These are phyloP conservation scores for Moxostoma hubbsi DNA, from an alignment of 2,797 vertebrate species.

Conservation along the genomic window DNA sequence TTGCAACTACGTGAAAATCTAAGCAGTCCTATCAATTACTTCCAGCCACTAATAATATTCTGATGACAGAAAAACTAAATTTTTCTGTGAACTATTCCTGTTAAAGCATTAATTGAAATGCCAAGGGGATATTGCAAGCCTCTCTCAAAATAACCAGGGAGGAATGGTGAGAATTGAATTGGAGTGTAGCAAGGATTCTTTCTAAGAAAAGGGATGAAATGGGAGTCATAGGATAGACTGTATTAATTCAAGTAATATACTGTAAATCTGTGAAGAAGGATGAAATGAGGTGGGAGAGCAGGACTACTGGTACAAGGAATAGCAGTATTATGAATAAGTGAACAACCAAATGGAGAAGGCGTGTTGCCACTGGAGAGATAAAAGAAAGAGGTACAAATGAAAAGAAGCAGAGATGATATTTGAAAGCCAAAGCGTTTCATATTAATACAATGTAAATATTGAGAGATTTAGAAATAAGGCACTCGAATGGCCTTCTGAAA, in stretches of 20 bases:
- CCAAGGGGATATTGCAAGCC: neutral
- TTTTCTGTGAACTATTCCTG: neutral
- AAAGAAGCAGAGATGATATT: conserved; percentile 7
- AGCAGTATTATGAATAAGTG: conserved; percentile 29
- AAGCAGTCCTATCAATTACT: neutral
- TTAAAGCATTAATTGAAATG: neutral
- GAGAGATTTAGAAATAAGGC: conserved; percentile 65
- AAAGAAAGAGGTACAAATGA: neutral
- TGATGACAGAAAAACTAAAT: neutral
- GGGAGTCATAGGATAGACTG: neutral
- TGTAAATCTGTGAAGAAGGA: conserved; percentile 18
- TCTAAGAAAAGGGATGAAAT: neutral
- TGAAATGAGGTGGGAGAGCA: neutral
- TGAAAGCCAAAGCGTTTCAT: conserved; percentile 48
- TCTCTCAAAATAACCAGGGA: neutral
- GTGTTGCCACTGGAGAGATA: conserved; percentile 31
- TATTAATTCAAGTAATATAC: conserved; percentile 7
- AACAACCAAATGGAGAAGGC: conserved; percentile 32
- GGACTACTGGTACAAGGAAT: neutral
- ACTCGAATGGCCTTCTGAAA: conserved; percentile 60
- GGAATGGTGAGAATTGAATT: conserved; percentile 15
- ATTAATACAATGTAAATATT: conserved; percentile 53
- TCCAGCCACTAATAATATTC: neutral
- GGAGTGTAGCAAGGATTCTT: neutral
- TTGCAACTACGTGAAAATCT: neutral